Evolutionary conservation across 2,797 vertebrate species (phyloP), one percentile per base, ranked within the genome.

Genomic region (Betta splendens): DNA sequence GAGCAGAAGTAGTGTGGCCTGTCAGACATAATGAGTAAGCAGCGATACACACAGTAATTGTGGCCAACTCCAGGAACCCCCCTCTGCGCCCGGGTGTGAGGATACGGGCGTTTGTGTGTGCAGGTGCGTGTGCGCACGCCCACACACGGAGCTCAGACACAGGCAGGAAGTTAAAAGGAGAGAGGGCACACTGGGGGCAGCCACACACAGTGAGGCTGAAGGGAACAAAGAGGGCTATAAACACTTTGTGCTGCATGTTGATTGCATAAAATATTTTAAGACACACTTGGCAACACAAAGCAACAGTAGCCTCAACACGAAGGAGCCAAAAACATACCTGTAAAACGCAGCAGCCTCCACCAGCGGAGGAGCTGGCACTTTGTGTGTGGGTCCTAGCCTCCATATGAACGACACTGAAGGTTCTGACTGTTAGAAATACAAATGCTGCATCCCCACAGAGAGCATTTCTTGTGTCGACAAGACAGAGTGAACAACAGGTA

Each of bases 11-110:
- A 63, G 89, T 92, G 86, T 92, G 90, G 80, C 86, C 79, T 87
- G 87, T 85, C 85, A 89, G 87, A 79, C 87, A 80, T 93, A 94
- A 94, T 88, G 86, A 94, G 91, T 82, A 89, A 81, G 88, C 77
- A 88, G 88, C 89, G 89, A 92, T 89, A 92, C 85, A 90, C 87
- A 89, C 52, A 51, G 77, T 81, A 85, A 87, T 85, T 93, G 90
- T 89, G 85, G 75, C 83, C 79, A 78, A 87, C 89, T 87, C 67
- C 69, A 72, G 90, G 79, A 76, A 92, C 80, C 82, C 66, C 78
- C 61, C 56, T 53, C 64, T 62, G 75, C 77, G 75, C 86, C 54
- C 73, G 61, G 64, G 45, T 70, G 56, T 62, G 68, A 64, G 48
- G 32, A 69, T 82, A 80, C 48, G 66, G 71, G 77, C 77, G 80